Conservation (phyloP, 2,888 invertebrate genomes). For the Anodontia alba region DNA sequence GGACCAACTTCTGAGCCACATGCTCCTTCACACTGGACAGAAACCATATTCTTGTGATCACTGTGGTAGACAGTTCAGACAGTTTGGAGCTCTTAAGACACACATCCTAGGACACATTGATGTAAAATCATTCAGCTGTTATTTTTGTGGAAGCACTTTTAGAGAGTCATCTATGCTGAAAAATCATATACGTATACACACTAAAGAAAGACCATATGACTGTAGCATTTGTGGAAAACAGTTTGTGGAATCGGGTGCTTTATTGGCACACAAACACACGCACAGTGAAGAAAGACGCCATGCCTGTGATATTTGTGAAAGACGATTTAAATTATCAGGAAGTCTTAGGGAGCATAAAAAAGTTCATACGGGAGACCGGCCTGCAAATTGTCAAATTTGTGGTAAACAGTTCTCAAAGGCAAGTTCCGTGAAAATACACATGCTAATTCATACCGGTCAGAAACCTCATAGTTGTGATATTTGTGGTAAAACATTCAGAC, state of each 20-base stretch:
- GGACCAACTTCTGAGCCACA: neutral
- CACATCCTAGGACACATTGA: neutral
- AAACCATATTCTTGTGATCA: neutral
- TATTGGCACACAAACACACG: neutral
- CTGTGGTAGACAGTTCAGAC: neutral
- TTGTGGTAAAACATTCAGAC: neutral
- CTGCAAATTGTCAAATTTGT: neutral
- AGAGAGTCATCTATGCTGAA: neutral
- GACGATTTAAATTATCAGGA: neutral
- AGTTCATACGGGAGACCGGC: neutral
- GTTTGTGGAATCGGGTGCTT: neutral
- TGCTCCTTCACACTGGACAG: neutral
- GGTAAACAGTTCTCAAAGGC: neutral
- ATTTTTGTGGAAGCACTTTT: neutral
- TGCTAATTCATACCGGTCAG: neutral
- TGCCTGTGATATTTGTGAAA: neutral
- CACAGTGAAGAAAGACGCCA: neutral
- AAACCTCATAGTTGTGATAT: neutral
- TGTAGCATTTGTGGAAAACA: neutral
- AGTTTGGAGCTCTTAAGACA: neutral
- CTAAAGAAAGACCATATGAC: neutral
- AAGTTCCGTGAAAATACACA: neutral
- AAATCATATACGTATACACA: neutral
- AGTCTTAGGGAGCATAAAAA: neutral
- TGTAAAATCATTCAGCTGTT: neutral